Base-by-base conservation (phyloP, 2,113 vertebrate genomes). In the Tachuris rubrigastra region DNA sequence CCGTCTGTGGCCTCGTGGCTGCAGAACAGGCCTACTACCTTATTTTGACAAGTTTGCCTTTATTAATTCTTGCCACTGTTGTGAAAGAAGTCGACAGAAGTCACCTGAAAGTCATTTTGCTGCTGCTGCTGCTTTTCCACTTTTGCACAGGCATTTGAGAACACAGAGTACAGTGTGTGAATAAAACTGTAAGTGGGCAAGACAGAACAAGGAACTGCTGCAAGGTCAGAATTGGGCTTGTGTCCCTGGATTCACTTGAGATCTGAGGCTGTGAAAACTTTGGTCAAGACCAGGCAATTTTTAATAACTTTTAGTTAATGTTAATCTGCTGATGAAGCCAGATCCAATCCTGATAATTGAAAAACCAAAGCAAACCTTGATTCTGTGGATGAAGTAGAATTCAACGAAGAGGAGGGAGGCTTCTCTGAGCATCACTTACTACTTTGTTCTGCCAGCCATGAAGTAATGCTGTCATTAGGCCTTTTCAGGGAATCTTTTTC, bases 101-200 rank as follows among this genome's bases (percentile, higher is more conserved):
- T 6, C 53, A 30, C 12, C 56, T 35, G n/a, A 37, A 71, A 89
- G 50, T 53, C 1, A 0, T 42, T 60, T 58, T 62, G 16, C 28
- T 76, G 22, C 59, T 94, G 46, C 56, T 94, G 49, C 49, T 80
- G 2, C 47, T 74, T 78, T 76, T 86, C 63, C 12, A 33, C 50
- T 92, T 93, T 20, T 56, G 59, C 6, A 5, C 1, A 12, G 12
- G 21, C 46, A 52, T 62, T 83, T 90, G 65, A 63, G 42, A 89
- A 60, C 30, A 60, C 2, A 17, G 39, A 58, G 22, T 14, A 80
- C 28, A 0, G 0, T 27, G 7, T 66, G 7, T 0, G 2, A 67
- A 35, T 65, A 60, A 86, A 87, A 41, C 27, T 6, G 2, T 56
- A 24, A 25, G 39, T 50, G 39, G 23, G 37, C 37, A 92, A 74